Base-by-base conservation (phyloP, 2,797 vertebrate species). In the Avahi laniger region DNA sequence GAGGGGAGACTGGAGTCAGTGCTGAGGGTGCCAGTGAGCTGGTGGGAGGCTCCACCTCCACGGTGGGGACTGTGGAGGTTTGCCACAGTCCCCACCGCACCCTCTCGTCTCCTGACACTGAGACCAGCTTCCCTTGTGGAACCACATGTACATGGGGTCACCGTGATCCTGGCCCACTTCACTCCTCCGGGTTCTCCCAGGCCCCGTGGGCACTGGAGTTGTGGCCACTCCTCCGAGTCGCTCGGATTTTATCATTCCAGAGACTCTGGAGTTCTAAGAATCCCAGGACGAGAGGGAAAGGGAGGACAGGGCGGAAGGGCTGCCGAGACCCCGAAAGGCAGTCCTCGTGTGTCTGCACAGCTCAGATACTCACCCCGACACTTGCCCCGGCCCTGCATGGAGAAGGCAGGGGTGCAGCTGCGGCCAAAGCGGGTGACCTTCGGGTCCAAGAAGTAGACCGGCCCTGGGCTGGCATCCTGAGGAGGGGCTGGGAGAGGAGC, bases 361-460 rank as follows among this genome's bases (percentile, higher is more conserved):
- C 14, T 24, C 73, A 41, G 26, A 15, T 5, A 94, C 97, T 97
- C 82, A 98, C 98, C 96, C 20, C 65, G 92, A 86, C 85, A 11
- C 89, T 97, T 98, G 41, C 97, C 98, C 88, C 99, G 98, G 35
- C 99, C 99, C 85, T 99, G 95, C 65, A 99, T 99, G 65, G 99
- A 99, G 97, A 99, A 99, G 9, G 99, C 99, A 0, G 99, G 99
- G 0, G 98, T 98, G 38, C 98, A 98, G 80, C 97, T 99, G 43
- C 98, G 98, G 48, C 99, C 99, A 26, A 99, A 99, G 22, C 99
- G 99, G 0, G 99, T 99, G 28, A 99, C 95, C 54, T 98, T 99
- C 1, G 98, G 98, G 7, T 99, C 99, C 82, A 99, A 95, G n/a
- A 98, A 98, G 97, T 99, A 99, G 94, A 98, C 97, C 0, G 99